Evolutionary conservation across 2,113 vertebrate species (phyloP), one percentile per base, ranked within the genome.

Genomic region (Phalacrocorax pelagicus): DNA sequence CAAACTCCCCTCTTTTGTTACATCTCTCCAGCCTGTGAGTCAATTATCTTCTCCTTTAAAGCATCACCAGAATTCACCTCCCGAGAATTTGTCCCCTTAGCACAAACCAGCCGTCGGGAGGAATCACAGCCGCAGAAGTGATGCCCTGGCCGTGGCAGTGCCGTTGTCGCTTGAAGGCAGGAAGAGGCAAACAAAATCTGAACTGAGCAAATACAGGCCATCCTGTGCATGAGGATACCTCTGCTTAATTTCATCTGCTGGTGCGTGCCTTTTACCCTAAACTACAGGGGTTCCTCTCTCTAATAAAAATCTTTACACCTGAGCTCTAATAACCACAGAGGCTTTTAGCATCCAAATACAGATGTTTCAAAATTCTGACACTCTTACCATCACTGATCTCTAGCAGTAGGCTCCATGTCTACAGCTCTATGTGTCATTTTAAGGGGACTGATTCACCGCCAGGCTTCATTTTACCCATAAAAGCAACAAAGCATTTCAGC

Each of bases 271-370:
- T 57, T 58, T 58, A 49, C 75, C 71, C 83, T 62, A 7, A 93
- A 84, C 83, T 75, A 79, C 67, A 80, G 74, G 74, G 30, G 61
- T 32, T 88, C 81, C 32, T 92, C 61, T 62, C 77, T 65, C 69
- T 52, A 65, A 61, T 51, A 86, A 90, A 93, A 83, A 22, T 44
- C 63, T 93, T 89, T 36, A 26, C 13, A 54, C 38, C 12, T 11
- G 0, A 88, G 69, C 67, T 54, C 15, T 54, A n/a, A 46, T 81
- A 83, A 95, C 80, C 75, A 84, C 1, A 0, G 66, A 88, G 58
- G 34, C 21, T 86, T 91, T 74, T 40, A 81, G 72, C 83, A 70
- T 73, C 75, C 86, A 86, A n/a, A 93, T 47, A 86, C 72, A 92
- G 80, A 77, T 42, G 51, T 49, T 90, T 71, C 47, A 80, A 73